A percentile compares a stretch with the other conserved stretches of the same genome.
Conservation (phyloP, 1,140 invertebrate genomes). For the Teleopsis dalmanni region DNA sequence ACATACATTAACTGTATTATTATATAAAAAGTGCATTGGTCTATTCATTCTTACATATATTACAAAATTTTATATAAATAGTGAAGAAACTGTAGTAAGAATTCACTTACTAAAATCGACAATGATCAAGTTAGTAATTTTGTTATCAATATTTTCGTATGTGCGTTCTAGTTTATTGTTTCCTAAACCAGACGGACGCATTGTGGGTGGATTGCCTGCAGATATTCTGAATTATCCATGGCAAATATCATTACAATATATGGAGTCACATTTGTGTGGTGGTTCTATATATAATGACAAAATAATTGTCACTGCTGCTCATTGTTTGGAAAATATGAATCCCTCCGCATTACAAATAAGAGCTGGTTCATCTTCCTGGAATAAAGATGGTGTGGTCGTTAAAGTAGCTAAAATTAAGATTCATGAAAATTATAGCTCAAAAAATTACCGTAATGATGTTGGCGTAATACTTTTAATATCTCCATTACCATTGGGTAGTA, state of each 20-base stretch:
- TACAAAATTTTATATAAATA: too few relatives aligned
- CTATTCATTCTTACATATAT: too few relatives aligned
- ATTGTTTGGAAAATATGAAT: slow-evolving; percentile 44
- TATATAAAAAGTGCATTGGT: too few relatives aligned
- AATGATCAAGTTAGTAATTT: slow-evolving; percentile 37
- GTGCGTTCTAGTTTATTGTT: slow-evolving; percentile 26
- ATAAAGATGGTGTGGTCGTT: slow-evolving; percentile 23
- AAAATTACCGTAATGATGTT: slow-evolving; percentile 44
- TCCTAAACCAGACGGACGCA: slow-evolving; percentile 13
- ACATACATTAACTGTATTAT: too few relatives aligned
- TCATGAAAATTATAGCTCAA: slow-evolving; percentile 29
- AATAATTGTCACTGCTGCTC: slow-evolving; percentile 52
- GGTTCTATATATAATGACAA: slow-evolving; percentile 48
- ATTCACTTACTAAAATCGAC: not conserved
- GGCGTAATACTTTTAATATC: slow-evolving; percentile 43
- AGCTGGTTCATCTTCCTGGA: slow-evolving; percentile 20
- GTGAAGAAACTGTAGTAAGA: not conserved
- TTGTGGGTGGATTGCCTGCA: slow-evolving; percentile 9
- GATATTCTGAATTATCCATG: slow-evolving; percentile 26
- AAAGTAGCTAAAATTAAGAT: slow-evolving; percentile 19
- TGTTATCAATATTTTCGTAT: slow-evolving; percentile 31
- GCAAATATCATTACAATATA: slow-evolving; percentile 25
- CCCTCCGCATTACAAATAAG: slow-evolving; percentile 22
- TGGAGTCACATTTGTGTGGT: slow-evolving; percentile 47
- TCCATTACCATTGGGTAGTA: slow-evolving; percentile 18